These are phyloP conservation scores for Tetramorium simillimum DNA, from an alignment of 1,140 invertebrate species.

Conservation along the genomic window DNA sequence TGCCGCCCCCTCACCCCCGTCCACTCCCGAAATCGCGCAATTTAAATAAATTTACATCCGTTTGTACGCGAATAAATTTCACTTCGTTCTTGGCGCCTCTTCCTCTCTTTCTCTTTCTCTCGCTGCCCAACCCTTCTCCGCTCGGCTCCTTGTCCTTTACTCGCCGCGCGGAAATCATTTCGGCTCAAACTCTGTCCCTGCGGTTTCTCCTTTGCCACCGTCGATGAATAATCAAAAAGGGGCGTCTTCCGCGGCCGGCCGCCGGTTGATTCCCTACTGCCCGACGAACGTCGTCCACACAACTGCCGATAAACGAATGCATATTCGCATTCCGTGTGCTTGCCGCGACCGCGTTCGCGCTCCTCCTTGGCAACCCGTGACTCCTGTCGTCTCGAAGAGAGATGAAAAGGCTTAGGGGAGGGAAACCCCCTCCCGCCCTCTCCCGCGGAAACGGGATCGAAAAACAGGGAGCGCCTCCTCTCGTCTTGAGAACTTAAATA, in stretches of 20 bases:
- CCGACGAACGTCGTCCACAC: conserved; percentile 42
- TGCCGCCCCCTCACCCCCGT: conserved; percentile 70
- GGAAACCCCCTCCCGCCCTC: too few relatives aligned
- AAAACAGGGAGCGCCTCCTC: background rate
- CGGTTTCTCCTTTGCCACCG: conserved; percentile 78
- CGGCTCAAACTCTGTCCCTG: conserved; percentile 73
- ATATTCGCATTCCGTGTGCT: conserved; percentile 35
- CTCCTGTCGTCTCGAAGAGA: background rate
- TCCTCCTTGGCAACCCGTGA: background rate
- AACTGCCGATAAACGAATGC: conserved; percentile 33
- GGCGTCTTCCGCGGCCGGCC: conserved; percentile 71
- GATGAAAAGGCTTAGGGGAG: background rate
- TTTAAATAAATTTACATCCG: conserved; percentile 86
- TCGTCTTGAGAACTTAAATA: background rate
- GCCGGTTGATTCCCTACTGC: conserved; percentile 57
- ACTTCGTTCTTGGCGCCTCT: conserved; percentile 79
- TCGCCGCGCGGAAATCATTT: conserved; percentile 76
- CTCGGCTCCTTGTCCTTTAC: conserved; percentile 30
- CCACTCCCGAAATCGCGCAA: conserved; percentile 82
- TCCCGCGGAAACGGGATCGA: background rate
- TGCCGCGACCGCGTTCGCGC: conserved; percentile 22
- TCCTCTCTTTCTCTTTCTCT: conserved; percentile 46
- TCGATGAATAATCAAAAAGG: conserved; percentile 81
- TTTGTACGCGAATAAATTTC: conserved; percentile 84
- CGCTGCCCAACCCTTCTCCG: background rate